phyloP scores from a whole-genome alignment of 37 sponge, comb jelly and placozoan species.

The Chondrilla cf. caribensis region DNA sequence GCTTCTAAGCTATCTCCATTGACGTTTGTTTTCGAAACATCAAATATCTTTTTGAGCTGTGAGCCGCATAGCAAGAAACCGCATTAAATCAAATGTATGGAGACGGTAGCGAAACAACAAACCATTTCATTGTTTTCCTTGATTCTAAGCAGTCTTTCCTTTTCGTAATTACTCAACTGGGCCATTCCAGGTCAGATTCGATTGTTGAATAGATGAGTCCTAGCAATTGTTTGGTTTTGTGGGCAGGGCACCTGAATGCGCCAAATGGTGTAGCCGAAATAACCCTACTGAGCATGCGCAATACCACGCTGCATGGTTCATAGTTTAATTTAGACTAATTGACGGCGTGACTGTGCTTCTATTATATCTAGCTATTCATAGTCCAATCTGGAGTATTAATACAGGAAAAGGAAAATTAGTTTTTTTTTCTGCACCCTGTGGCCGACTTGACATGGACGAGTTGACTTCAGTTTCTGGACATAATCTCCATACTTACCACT shows the following conservation, averaged over 20 bases:
- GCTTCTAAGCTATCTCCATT: too few relatives aligned
- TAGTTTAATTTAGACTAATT: too few relatives aligned
- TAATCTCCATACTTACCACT: constrained; percentile 5
- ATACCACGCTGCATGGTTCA: background rate
- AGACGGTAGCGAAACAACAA: too few relatives aligned
- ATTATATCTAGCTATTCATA: too few relatives aligned
- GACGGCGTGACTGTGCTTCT: too few relatives aligned
- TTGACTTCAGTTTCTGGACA: background rate
- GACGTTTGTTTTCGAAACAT: too few relatives aligned
- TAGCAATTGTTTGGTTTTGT: background rate
- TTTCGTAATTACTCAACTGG: constrained; percentile 57
- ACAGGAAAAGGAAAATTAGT: too few relatives aligned
- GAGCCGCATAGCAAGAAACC: too few relatives aligned
- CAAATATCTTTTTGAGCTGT: too few relatives aligned
- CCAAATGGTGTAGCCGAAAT: background rate
- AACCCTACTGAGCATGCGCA: constrained; percentile 6
- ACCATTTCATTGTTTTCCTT: constrained; percentile 72
- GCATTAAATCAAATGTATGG: too few relatives aligned
- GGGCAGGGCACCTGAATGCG: background rate
- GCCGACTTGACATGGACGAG: background rate
- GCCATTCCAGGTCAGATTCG: background rate
- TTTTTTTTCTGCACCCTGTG: background rate
- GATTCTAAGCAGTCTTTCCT: constrained; percentile 46
- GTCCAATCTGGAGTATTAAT: too few relatives aligned
- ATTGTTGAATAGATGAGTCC: background rate